Percentiles rank a stretch among this genome's conserved stretches.
phyloP scores from a whole-genome alignment of 2,113 vertebrate genomes.

The Pteronura brasiliensis region DNA sequence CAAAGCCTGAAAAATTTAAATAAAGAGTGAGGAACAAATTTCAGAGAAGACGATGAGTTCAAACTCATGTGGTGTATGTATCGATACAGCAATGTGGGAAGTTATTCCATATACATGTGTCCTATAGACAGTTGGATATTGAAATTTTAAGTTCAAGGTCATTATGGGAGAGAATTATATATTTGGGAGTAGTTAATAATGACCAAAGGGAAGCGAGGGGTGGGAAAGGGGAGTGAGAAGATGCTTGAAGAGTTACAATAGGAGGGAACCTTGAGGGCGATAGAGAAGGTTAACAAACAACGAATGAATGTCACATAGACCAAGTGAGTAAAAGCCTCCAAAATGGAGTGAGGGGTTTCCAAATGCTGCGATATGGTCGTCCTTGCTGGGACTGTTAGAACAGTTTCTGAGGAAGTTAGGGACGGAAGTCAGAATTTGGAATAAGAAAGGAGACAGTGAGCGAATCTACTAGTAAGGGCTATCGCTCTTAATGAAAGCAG shows the following conservation, averaged over 20 bases:
- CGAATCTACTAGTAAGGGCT: background rate
- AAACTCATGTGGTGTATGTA: background rate
- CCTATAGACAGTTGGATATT: background rate
- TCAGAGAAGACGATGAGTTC: background rate
- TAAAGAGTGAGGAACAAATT: background rate
- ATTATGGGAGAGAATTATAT: background rate
- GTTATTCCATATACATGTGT: background rate
- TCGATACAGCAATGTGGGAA: background rate
- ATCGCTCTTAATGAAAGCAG: background rate
- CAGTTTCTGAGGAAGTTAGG: background rate
- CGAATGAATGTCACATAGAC: background rate
- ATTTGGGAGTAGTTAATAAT: background rate
- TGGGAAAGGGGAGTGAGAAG: background rate
- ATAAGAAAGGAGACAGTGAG: background rate
- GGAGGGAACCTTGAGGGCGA: background rate
- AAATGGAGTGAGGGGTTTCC: background rate
- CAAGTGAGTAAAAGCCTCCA: background rate
- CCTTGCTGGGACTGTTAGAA: background rate
- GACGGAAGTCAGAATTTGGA: background rate
- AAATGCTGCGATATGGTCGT: background rate
- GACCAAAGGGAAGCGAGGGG: background rate
- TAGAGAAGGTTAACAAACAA: background rate
- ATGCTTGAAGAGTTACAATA: background rate
- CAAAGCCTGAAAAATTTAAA: background rate
- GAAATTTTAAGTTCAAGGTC: background rate